Percentiles rank a stretch among this genome's conserved stretches.
Conservation (phyloP, 2,888 invertebrate species). For the Charanyca ferruginea region DNA sequence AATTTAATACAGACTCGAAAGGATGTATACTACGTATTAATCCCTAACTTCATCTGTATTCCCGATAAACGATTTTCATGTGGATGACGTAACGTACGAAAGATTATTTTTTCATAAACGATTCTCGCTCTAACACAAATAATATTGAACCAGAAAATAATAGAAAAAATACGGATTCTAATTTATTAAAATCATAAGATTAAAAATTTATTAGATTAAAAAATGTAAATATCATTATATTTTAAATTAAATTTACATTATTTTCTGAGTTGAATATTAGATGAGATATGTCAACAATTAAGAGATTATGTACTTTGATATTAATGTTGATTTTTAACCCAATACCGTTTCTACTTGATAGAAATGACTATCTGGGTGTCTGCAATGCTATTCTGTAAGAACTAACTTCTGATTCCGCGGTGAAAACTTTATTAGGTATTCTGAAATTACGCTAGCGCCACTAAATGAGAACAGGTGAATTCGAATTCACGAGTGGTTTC, state of each 20-base stretch:
- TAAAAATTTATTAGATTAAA: conserved; percentile 8
- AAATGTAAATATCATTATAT: conserved; percentile 35
- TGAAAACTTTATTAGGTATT: too few species aligned
- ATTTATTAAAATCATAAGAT: conserved; percentile 41
- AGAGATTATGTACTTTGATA: conserved; percentile 45
- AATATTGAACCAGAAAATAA: conserved; percentile 27
- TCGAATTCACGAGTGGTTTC: too few species aligned
- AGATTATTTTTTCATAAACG: conserved; percentile 5
- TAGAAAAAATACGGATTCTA: neutral
- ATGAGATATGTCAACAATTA: conserved; percentile 23
- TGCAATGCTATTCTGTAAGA: too few species aligned
- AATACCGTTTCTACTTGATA: conserved; percentile 72
- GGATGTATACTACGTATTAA: too few species aligned
- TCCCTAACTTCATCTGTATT: too few species aligned
- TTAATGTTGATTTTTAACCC: conserved; percentile 41
- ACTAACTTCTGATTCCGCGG: too few species aligned
- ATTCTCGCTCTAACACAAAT: conserved; percentile 11
- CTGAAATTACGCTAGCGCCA: too few species aligned
- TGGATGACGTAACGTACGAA: too few species aligned
- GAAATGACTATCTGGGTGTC: conserved; percentile 66
- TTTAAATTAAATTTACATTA: conserved; percentile 24
- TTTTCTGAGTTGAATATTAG: conserved; percentile 36
- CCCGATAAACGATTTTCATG: too few species aligned
- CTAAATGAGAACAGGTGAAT: too few species aligned
- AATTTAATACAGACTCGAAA: too few species aligned